These are phyloP conservation scores for Sigmodon hispidus DNA, from an alignment of 2,113 vertebrate genomes.

Conservation along the genomic window DNA sequence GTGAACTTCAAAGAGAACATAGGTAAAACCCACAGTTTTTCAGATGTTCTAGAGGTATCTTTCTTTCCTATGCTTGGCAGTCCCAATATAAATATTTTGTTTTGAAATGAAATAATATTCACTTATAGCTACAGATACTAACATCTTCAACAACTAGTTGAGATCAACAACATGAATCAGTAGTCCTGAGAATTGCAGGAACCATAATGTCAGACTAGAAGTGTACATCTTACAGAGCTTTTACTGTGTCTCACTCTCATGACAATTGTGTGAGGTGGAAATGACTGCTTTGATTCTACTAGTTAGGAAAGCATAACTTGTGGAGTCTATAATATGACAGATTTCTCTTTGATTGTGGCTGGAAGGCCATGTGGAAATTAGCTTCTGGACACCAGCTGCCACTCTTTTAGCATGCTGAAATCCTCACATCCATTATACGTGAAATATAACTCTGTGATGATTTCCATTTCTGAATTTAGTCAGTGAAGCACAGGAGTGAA, in stretches of 20 bases:
- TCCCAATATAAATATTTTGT: too few species aligned
- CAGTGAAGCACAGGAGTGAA: not conserved
- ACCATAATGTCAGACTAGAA: not conserved
- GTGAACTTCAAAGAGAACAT: not conserved
- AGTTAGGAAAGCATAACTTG: not conserved
- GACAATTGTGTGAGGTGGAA: not conserved
- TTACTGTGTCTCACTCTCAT: not conserved
- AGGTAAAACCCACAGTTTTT: not conserved
- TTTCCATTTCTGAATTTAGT: too few species aligned
- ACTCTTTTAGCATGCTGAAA: not conserved
- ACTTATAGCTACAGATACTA: not conserved
- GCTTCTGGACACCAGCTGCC: not conserved
- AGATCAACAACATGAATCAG: not conserved
- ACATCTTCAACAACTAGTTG: not conserved
- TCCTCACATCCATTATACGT: too few species aligned
- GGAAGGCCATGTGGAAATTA: not conserved
- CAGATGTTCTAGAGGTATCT: not conserved
- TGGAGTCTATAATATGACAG: not conserved
- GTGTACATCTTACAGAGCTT: not conserved
- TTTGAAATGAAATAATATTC: not conserved
- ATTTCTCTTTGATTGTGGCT: not conserved
- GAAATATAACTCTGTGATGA: not conserved
- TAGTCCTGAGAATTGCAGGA: not conserved
- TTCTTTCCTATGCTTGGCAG: not conserved
- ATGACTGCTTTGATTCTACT: not conserved